phyloP scores from a whole-genome alignment of 37 sponge, comb jelly and placozoan species.

The Oscarella lobularis region DNA sequence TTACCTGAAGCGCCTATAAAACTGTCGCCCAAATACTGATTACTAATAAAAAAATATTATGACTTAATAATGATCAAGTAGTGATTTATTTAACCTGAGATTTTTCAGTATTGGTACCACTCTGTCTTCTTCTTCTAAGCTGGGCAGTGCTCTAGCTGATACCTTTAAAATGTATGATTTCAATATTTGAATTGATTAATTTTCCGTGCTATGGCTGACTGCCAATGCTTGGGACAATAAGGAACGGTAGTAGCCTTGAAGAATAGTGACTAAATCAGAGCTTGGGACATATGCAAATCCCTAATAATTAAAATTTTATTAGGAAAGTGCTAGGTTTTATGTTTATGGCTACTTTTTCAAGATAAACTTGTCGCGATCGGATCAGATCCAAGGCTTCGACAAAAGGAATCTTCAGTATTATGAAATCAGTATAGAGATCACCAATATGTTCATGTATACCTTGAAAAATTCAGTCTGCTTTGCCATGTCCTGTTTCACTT shows the following conservation, averaged over 20 bases:
- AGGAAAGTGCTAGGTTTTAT: not conserved
- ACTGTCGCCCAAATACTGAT: slow-evolving; percentile 40
- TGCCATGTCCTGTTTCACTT: too few relatives aligned
- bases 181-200: too few relatives aligned
- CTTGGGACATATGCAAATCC: slow-evolving; percentile 72
- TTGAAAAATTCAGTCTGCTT: too few relatives aligned
- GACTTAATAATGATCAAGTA: not conserved
- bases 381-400: slow-evolving; percentile 59
- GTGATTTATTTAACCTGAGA: too few relatives aligned
- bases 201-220: too few relatives aligned
- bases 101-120: not conserved
- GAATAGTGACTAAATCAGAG: slow-evolving; percentile 22
- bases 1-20: slow-evolving; percentile 15
- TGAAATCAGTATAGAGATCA: too few relatives aligned
- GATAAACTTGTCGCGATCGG: slow-evolving; percentile 25
- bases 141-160: slow-evolving; percentile 40
- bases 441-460: too few relatives aligned
- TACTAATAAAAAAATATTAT: slow-evolving; percentile 5
- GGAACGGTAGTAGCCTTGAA: too few relatives aligned
- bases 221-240: too few relatives aligned
- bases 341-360: slow-evolving; percentile 29
- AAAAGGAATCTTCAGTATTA: slow-evolving; percentile 63
- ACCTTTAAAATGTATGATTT: too few relatives aligned
- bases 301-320: too few relatives aligned
- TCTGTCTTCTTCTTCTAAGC: slow-evolving; percentile 78